Evolutionary conservation across 1,140 invertebrate genomes (phyloP), one percentile per base, ranked within the genome.

Genomic region (Chironomus striatipennis): DNA sequence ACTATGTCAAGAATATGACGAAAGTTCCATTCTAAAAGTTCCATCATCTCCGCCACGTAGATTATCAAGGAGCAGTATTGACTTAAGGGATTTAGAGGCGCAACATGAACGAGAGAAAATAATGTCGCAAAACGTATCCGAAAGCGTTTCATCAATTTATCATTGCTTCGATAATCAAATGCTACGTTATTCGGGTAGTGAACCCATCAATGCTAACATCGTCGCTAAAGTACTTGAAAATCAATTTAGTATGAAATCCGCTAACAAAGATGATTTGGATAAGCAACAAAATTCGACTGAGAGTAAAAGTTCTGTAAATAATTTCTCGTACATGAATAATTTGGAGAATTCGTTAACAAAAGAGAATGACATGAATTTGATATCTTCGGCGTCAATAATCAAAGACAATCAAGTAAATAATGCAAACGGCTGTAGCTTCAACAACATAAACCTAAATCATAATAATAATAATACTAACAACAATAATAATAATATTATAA

Each of bases 41-140:
- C 81, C 81, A 6, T 82, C 81, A 74, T 70, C 65, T 47, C 81
- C 81, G 18, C 81, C 80, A 7, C 78, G 81, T 7, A 80, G 81
- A 15, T 79, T 82, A 0, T 82, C 81, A 74, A 78, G 81, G 42
- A 82, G 81, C 76, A 82, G 81, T 76, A 82, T 82, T 74, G 81
- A 82, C 74, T 78, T 82, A 74, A 79, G 81, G 24, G 81, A 82
- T 77, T 75, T 82, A 72, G 81, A 82, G 73, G 81, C 81, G 76
- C 81, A 82, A 74, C 81, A 70, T 21, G 65, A 70, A 17, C 65
- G 65, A 9, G 65, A 70, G 9, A 70, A 70, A 70, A 70, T 70
- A 18, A 70, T 70, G 65, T 70, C 65, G 18, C 65, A 70, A 70
- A 70, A 70, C 20, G 65, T 70, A 18, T 70, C 65, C 20, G 65